Conservation (phyloP, 2,113 vertebrate genomes). For the Propithecus coquereli region DNA sequence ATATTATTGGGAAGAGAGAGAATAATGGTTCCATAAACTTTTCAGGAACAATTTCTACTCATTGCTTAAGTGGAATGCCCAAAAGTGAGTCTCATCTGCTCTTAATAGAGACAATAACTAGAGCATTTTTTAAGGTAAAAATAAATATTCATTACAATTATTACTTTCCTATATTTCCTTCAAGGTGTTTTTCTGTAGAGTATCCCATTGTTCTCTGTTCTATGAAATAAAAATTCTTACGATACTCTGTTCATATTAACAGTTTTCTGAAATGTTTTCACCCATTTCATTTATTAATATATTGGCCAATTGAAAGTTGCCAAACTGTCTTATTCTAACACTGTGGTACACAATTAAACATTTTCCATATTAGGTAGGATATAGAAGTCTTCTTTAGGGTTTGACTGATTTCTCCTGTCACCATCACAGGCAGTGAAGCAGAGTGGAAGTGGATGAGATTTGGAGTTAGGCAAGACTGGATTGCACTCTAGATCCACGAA, state of each 20-base stretch:
- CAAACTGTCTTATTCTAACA: neutral
- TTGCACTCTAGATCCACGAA: neutral
- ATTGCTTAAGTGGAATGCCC: neutral
- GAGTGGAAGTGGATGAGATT: neutral
- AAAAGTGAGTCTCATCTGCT: neutral
- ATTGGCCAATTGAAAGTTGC: neutral
- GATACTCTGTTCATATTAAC: neutral
- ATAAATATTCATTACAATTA: neutral
- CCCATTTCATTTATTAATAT: neutral
- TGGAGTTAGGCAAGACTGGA: neutral
- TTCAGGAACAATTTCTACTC: conserved; percentile 34
- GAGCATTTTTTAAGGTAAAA: neutral
- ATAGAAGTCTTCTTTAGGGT: neutral
- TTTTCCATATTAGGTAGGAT: neutral
- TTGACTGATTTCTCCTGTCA: neutral
- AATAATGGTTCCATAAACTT: conserved; percentile 56
- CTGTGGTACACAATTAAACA: neutral
- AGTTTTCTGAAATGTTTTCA: conserved; percentile 25
- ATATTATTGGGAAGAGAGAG: conserved; percentile 37
- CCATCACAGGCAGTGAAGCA: neutral
- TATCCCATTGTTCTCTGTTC: neutral
- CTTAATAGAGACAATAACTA: neutral
- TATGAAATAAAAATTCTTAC: neutral
- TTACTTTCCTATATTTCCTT: neutral
- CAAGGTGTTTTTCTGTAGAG: neutral